Evolutionary conservation across 2,797 vertebrate species (phyloP).

Genomic region (Amblyopsis hoosieri): DNA sequence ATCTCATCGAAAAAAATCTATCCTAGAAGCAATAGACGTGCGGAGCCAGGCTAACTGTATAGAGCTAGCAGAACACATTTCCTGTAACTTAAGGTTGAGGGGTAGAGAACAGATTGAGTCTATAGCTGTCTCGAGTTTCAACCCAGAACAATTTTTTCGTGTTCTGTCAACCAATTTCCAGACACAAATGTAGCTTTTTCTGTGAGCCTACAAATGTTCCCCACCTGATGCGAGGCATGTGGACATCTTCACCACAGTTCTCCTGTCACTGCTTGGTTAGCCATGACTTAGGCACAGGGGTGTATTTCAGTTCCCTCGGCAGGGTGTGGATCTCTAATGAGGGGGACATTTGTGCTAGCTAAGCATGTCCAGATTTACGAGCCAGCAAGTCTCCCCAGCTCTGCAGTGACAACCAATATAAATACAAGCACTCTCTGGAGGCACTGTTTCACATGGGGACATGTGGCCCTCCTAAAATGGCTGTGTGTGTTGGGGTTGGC

Average conservation of each 20-base stretch:
- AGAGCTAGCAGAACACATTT: too few species aligned
- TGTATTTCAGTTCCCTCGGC: constrained; percentile 52
- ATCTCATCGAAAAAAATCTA: too few species aligned
- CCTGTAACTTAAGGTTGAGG: too few species aligned
- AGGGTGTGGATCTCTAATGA: constrained; percentile 64
- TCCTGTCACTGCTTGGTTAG: constrained; percentile 27
- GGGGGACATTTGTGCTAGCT: constrained; percentile 68
- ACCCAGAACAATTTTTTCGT: too few species aligned
- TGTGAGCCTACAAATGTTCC: too few species aligned
- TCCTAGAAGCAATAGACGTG: too few species aligned
- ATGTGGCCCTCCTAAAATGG: constrained; percentile 31
- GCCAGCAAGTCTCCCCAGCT: constrained; percentile 54
- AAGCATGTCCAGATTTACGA: constrained; percentile 72
- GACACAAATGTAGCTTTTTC: constrained; percentile 5
- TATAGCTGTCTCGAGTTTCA: too few species aligned
- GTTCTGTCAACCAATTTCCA: too few species aligned
- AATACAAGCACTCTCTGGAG: constrained; percentile 63
- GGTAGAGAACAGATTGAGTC: too few species aligned
- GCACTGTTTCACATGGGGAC: constrained; percentile 42
- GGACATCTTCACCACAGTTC: constrained; percentile 12
- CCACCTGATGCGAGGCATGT: constrained; percentile 8
- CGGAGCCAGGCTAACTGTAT: too few species aligned
- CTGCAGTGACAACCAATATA: constrained; percentile 65
- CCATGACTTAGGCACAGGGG: constrained; percentile 40
- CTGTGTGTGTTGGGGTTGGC: constrained; percentile 5